Evolutionary conservation across 2,888 invertebrate species (phyloP), one percentile per base, ranked within the genome.

Genomic region (Cerastoderma edule): DNA sequence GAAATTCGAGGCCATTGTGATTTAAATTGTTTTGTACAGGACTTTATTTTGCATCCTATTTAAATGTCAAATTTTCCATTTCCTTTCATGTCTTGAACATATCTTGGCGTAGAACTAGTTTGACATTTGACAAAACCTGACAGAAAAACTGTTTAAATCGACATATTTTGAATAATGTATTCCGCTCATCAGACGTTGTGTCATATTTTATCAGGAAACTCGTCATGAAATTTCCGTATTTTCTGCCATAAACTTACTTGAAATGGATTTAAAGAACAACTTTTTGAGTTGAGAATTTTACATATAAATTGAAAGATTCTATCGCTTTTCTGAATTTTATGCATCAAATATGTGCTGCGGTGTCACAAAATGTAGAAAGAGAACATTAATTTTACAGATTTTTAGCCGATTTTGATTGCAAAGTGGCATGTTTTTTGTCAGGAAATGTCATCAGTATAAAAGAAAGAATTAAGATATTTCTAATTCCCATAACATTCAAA

Each of bases 241-340:
- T 57, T 57, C 57, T 57, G 57, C 57, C 57, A 57, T 57, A 57
- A 57, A 57, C 57, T 57, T 57, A 57, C 57, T 57, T 57, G 57
- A 57, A 57, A 57, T 57, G 57, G 57, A 57, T 57, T 57, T 57
- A 57, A 57, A 57, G 33, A 33, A 57, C 32, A 32, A 32, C 32
- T 10, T 57, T 57, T 57, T 57, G 57, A 57, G 57, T 57, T 57
- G 57, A 69, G 65, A 81, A 81, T 73, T 81, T 81, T 81, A 78
- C 75, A 81, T 81, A 81, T 81, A 81, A 81, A 81, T 81, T 81
- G 81, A 81, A 81, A 81, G 81, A 81, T 81, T 75, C 67, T 81
- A 81, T 81, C 81, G 39, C 46, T 22, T 54, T 67, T 70, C 64
- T 67, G 72, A 81, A 72, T 54, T 81, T 75, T 73, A 70, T 75